These are phyloP conservation scores for Temnothorax rugatulus DNA, from an alignment of 2,888 invertebrate species.

Conservation along the genomic window DNA sequence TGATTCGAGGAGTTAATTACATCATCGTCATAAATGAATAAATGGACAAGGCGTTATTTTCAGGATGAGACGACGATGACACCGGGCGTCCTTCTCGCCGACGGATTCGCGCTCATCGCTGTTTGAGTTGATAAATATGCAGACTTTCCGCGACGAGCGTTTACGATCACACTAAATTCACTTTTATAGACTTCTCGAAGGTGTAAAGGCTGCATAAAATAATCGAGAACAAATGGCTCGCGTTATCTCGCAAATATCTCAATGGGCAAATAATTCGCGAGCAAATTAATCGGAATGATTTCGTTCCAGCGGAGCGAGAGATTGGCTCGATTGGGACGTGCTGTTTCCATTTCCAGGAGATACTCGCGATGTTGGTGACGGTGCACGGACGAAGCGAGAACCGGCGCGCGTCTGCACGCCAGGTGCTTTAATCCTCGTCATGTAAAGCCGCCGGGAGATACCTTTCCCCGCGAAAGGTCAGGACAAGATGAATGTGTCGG, in stretches of 20 bases:
- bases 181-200: slow-evolving; percentile 34
- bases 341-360: slow-evolving; percentile 19
- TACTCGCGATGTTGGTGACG: neutral
- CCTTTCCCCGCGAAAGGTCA: slow-evolving; percentile 77
- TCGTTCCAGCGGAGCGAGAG: neutral
- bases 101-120: neutral
- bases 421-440: slow-evolving; percentile 65
- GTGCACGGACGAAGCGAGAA: slow-evolving; percentile 14
- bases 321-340: slow-evolving; percentile 1
- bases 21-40: slow-evolving; percentile 10
- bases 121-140: slow-evolving; percentile 37
- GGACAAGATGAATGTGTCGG: slow-evolving; percentile 70
- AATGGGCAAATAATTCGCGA: neutral
- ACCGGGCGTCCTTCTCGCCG: slow-evolving; percentile 34
- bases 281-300: slow-evolving; percentile 3
- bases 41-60: neutral
- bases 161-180: slow-evolving; percentile 56
- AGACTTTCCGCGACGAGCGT: slow-evolving; percentile 22
- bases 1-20: slow-evolving; percentile 7
- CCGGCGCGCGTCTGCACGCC: slow-evolving; percentile 22
- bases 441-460: slow-evolving; percentile 69
- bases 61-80: neutral
- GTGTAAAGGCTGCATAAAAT: slow-evolving; percentile 27
- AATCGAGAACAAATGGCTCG: neutral
- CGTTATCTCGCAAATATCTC: slow-evolving; percentile 18